A percentile compares a stretch with the other conserved stretches of the same genome.
Conservation (phyloP, 1,140 invertebrate genomes). For the Archegozetes longisetosus region DNA sequence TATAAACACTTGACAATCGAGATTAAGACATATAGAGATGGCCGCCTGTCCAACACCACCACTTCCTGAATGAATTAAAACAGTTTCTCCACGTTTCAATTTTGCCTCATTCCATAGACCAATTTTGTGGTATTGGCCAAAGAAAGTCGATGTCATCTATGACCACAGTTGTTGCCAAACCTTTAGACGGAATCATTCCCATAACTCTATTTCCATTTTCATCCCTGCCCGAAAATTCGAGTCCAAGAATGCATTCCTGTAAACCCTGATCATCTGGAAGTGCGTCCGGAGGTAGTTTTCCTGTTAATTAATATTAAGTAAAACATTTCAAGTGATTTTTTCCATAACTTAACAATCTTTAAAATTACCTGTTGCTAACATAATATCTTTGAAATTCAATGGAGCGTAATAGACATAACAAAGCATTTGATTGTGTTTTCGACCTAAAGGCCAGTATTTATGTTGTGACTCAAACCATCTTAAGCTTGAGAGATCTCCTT, state of each 20-base stretch:
- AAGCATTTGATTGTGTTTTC: conserved; percentile 37
- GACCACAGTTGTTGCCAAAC: conserved; percentile 69
- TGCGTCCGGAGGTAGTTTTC: conserved; percentile 87
- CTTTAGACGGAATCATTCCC: conserved; percentile 78
- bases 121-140: conserved; percentile 72
- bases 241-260: conserved; percentile 32
- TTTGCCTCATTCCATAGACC: conserved; percentile 77
- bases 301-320: too few relatives aligned
- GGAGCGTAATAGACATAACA: conserved; percentile 47
- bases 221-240: conserved; percentile 72
- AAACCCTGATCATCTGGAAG: conserved; percentile 40
- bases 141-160: conserved; percentile 57
- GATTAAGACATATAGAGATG: conserved; percentile 71
- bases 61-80: conserved; percentile 85
- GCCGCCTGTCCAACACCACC: conserved; percentile 94
- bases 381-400: conserved; percentile 19
- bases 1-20: conserved; percentile 68
- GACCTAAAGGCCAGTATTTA: conserved; percentile 30
- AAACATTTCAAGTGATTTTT: too few relatives aligned
- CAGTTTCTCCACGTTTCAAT: conserved; percentile 58
- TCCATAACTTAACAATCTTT: too few relatives aligned
- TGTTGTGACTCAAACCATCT: conserved; percentile 81
- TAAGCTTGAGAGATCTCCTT: conserved; percentile 77
- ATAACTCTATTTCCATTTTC: conserved; percentile 58
- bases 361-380: conserved; percentile 73